Evolutionary conservation across 2,888 invertebrate species (phyloP), one percentile per base, ranked within the genome.

Genomic region (Tipula unca): DNA sequence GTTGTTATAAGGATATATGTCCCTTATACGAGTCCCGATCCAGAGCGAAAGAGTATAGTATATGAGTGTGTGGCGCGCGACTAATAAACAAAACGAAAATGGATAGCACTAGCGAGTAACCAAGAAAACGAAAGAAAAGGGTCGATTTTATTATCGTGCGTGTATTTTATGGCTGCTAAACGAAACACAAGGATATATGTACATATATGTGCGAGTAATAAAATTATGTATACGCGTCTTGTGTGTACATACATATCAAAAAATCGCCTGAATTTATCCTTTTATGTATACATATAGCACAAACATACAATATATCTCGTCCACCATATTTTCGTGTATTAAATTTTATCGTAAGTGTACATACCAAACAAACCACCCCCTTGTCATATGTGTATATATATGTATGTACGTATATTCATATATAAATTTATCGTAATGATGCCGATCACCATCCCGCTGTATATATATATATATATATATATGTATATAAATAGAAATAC

Each of bases 381-480:
- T 69, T 69, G 69, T 69, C 69, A 69, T 69, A 69, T 69, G 69
- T 69, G 69, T 25, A 69, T 25, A 25, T 69, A 10, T 10, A 69
- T 14, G 0, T 14, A 69, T 69, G 10, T 25, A 48, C 17, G n/a
- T 17, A 48, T n/a, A n/a, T n/a, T n/a, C n/a, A n/a, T n/a, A n/a
- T 10, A 69, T 69, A 69, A 69, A 69, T 69, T 69, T 69, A 69
- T 25, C 69, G 69, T 69, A 69, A 69, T 69, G 69, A 69, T 69
- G 69, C 69, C 69, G 69, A 69, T 69, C 69, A 69, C 69, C 69
- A 69, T 69, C 69, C 69, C 69, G 69, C 69, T 69, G 6, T 69
- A 69, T 17, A 17, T 25, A 69, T 25, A 69, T n/a, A 69, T 25
- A 25, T 48, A n/a, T n/a, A n/a, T 48, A 48, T 48, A n/a, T 48